These are phyloP conservation scores for Glossophaga mutica DNA, from an alignment of 2,797 vertebrate species.

Conservation along the genomic window DNA sequence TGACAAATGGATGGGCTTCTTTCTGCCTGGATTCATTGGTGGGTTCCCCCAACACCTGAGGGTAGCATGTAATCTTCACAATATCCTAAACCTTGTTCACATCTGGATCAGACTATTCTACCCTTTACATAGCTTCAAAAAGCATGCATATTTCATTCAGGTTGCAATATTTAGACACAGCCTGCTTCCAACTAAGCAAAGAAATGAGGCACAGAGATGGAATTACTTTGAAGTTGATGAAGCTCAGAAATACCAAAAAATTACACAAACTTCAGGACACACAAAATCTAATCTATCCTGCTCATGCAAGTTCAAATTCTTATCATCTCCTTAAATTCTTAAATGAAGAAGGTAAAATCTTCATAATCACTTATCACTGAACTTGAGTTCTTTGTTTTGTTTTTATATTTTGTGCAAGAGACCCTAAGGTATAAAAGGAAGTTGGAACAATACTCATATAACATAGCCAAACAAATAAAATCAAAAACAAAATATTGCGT, in stretches of 20 bases:
- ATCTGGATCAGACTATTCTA: neutral
- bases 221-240: neutral
- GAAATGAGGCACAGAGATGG: neutral
- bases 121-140: slow-evolving; percentile 5
- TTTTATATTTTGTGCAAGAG: neutral
- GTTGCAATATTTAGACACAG: neutral
- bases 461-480: neutral
- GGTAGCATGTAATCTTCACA: neutral
- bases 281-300: neutral
- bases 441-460: neutral
- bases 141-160: slow-evolving; percentile 42
- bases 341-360: slow-evolving; percentile 13
- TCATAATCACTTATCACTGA: slow-evolving; percentile 38
- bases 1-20: slow-evolving; percentile 68
- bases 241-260: slow-evolving; percentile 35
- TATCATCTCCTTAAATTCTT: neutral
- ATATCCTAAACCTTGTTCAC: slow-evolving; percentile 35
- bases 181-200: neutral
- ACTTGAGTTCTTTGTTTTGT: neutral
- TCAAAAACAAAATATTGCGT: neutral
- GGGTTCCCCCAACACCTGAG: neutral
- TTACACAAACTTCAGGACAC: slow-evolving; percentile 5
- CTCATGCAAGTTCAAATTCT: neutral
- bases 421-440: neutral
- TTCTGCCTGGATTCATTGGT: slow-evolving; percentile 59